Evolutionary conservation across 2,113 vertebrate species (phyloP).

Genomic region (Zosterops pallidus): DNA sequence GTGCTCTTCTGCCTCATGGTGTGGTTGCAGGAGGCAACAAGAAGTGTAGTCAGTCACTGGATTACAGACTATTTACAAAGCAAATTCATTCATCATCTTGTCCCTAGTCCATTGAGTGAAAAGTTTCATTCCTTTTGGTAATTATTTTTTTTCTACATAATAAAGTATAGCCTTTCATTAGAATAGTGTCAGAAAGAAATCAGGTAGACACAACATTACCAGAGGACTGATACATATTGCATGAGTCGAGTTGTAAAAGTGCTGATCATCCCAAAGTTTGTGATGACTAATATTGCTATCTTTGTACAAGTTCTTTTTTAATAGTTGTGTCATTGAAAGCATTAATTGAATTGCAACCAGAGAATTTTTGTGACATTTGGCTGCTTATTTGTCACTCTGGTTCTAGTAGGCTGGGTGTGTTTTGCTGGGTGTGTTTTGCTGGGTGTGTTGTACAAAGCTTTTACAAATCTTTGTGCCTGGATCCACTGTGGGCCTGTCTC

Average conservation of each 20-base stretch:
- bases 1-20: rapidly evolving
- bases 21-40: neutral
- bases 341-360: neutral
- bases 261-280: neutral
- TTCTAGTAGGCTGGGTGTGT: neutral
- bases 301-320: rapidly evolving
- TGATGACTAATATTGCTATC: neutral
- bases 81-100: neutral
- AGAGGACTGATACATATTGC: neutral
- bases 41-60: neutral
- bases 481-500: neutral
- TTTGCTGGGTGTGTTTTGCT: neutral
- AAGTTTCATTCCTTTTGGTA: neutral
- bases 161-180: neutral
- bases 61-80: neutral
- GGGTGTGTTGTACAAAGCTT: rapidly evolving
- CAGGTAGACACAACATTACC: neutral
- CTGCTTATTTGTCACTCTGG: neutral
- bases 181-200: neutral
- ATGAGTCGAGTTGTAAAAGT: neutral
- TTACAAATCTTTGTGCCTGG: neutral
- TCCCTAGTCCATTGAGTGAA: neutral
- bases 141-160: neutral
- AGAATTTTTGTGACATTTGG: neutral
- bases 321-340: neutral